Percentiles rank a stretch among this genome's conserved stretches.
These are phyloP conservation scores for Chrysolina haemoptera DNA, from an alignment of 2,888 invertebrate genomes.

Conservation along the genomic window DNA sequence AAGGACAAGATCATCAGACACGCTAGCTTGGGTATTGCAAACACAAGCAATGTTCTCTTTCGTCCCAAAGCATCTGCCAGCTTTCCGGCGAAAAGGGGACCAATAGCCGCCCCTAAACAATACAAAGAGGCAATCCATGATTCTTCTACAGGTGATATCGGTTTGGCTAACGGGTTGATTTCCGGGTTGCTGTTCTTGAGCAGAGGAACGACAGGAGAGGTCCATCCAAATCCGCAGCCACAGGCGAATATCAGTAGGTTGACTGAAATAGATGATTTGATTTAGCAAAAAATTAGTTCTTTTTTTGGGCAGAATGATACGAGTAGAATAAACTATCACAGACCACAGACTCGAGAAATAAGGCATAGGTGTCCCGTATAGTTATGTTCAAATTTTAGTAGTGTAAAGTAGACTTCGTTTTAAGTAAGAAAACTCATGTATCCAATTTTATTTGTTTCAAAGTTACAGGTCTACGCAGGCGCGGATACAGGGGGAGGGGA, in stretches of 20 bases:
- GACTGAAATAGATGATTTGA: conserved; percentile 44
- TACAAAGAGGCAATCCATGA: conserved; percentile 57
- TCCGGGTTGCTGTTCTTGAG: conserved; percentile 47
- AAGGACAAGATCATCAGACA: conserved; percentile 61
- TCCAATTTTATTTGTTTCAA: too few relatives aligned
- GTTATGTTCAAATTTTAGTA: too few relatives aligned
- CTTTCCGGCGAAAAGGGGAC: conserved; percentile 54
- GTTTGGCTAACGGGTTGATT: conserved; percentile 52
- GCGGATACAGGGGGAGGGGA: too few relatives aligned
- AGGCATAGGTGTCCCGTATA: too few relatives aligned
- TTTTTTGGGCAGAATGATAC: too few relatives aligned
- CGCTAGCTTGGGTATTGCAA: conserved; percentile 76
- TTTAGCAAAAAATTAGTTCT: not conserved
- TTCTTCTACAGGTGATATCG: conserved; percentile 51
- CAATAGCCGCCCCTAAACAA: conserved; percentile 55
- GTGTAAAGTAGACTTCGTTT: too few relatives aligned
- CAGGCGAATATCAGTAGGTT: conserved; percentile 48
- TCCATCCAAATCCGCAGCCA: conserved; percentile 55
- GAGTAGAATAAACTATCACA: too few relatives aligned
- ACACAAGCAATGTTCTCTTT: conserved; percentile 77
- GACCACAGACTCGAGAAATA: too few relatives aligned
- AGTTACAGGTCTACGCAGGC: too few relatives aligned
- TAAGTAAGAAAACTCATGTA: too few relatives aligned
- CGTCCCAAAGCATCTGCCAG: conserved; percentile 70
- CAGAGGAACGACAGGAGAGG: conserved; percentile 56